These are phyloP conservation scores for Tylochromis polylepis DNA, from an alignment of 2,113 vertebrate species.

Conservation along the genomic window DNA sequence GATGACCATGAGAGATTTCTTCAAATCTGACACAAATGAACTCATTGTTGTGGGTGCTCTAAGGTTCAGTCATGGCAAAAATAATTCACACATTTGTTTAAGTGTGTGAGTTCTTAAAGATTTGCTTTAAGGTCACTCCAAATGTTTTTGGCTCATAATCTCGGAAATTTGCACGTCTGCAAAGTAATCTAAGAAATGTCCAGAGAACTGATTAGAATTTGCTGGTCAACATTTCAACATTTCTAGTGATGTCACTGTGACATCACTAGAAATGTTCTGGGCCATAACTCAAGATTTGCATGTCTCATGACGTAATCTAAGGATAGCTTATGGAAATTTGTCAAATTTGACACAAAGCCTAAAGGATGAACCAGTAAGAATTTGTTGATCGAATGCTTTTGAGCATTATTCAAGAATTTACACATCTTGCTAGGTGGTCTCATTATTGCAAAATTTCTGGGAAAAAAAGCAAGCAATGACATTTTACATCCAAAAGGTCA, in stretches of 20 bases:
- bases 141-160: background rate
- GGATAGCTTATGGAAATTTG: background rate
- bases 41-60: background rate
- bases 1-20: background rate
- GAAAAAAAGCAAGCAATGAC: too few species aligned
- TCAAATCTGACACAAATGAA: background rate
- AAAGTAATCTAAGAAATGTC: background rate
- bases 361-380: too few species aligned
- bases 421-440: background rate
- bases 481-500: background rate
- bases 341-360: background rate
- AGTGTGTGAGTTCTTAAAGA: background rate
- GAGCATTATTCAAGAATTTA: background rate
- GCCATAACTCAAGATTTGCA: background rate
- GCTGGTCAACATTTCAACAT: background rate
- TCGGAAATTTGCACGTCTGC: background rate
- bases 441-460: background rate
- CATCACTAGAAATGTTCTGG: background rate
- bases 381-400: too few species aligned
- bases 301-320: background rate
- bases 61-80: too few species aligned
- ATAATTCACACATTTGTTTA: background rate
- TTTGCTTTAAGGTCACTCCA: background rate
- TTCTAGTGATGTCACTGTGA: background rate
- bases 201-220: background rate